Percentiles rank a stretch among this genome's conserved stretches.
Evolutionary conservation across 2,113 vertebrate genomes (phyloP).

Genomic region (Ptyas mucosa): DNA sequence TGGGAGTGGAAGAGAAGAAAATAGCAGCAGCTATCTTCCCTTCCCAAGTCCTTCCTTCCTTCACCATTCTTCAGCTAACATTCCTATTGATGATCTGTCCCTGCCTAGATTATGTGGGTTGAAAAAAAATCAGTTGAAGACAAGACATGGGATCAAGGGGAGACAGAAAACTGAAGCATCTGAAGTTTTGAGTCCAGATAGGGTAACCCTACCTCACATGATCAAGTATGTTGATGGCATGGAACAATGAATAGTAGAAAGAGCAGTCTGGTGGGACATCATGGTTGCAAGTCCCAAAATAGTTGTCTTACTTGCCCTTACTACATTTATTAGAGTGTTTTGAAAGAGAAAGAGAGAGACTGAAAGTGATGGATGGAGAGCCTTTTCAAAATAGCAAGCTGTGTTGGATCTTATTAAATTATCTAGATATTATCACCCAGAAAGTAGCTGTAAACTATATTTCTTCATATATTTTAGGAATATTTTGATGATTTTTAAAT

Average conservation of each 20-base stretch:
- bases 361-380: neutral
- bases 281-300: neutral
- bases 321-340: neutral
- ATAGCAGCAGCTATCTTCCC: neutral
- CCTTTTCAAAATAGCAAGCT: neutral
- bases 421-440: neutral
- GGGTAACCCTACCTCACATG: neutral
- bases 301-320: neutral
- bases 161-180: neutral
- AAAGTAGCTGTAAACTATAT: constrained; percentile 9
- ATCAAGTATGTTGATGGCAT: neutral
- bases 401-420: neutral
- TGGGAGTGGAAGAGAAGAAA: neutral
- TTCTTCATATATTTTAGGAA: neutral
- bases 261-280: neutral
- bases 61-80: neutral
- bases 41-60: neutral
- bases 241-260: neutral
- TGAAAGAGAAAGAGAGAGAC: neutral
- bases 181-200: neutral
- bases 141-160: neutral
- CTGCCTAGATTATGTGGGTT: neutral
- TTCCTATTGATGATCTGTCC: neutral
- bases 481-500: neutral
- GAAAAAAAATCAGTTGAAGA: neutral